A percentile compares a stretch with the other conserved stretches of the same genome.
These are phyloP conservation scores for Pogonognathellus flavescens DNA, from an alignment of 1,140 invertebrate genomes.

Conservation along the genomic window DNA sequence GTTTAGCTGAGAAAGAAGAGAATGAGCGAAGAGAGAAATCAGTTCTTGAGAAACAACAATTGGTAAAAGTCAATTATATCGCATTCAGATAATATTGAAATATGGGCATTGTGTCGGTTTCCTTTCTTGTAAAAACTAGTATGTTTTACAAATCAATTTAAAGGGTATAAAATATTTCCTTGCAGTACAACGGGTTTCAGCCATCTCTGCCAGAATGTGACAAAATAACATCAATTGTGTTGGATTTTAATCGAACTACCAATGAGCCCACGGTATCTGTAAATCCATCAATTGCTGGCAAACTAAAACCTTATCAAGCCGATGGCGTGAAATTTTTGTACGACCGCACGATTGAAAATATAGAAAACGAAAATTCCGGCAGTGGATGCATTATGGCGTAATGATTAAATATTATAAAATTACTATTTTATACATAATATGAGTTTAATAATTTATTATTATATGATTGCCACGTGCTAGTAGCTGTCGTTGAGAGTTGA, in stretches of 20 bases:
- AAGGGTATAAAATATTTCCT: no score
- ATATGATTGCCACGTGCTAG: no score
- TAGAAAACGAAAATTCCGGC: conserved; percentile 83
- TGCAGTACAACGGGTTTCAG: no score
- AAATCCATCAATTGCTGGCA: conserved; percentile 83
- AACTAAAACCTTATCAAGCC: conserved; percentile 95
- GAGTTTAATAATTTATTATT: no score
- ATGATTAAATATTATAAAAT: no score
- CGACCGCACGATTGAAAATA: conserved; percentile 86
- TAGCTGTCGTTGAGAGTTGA: no score
- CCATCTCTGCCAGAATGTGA: conserved; percentile 70
- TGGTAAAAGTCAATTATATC: conserved; percentile 74
- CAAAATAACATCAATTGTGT: conserved; percentile 81
- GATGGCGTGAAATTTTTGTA: conserved; percentile 97
- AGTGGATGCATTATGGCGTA: conserved; percentile 84
- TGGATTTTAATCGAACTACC: conserved; percentile 88
- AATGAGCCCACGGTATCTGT: conserved; percentile 87
- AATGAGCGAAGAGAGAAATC: conserved; percentile 87
- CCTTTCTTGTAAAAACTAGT: no score
- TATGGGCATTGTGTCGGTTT: no score
- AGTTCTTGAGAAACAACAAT: conserved; percentile 87
- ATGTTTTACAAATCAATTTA: conserved; percentile 74
- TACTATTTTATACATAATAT: conserved; percentile 81
- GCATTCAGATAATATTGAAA: not conserved
- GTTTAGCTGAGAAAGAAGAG: conserved; percentile 89